phyloP scores from a whole-genome alignment of 2,797 vertebrate species.

The Helicolenus hilgendorfi region DNA sequence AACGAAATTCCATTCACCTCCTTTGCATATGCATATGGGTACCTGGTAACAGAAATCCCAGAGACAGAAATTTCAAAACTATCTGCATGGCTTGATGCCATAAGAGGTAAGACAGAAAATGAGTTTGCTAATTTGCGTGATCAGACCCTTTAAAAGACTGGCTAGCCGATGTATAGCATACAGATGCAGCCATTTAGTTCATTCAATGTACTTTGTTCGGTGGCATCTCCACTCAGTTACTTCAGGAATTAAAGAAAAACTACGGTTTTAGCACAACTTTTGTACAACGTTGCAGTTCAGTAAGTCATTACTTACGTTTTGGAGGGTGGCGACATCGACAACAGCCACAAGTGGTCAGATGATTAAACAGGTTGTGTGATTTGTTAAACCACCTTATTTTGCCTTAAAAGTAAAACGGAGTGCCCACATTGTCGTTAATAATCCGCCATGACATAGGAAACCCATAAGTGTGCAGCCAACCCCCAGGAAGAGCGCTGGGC shows the following conservation, averaged over 20 bases:
- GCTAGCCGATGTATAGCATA: background rate
- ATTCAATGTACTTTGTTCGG: background rate
- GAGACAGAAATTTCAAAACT: background rate
- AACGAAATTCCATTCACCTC: background rate
- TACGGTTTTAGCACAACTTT: background rate
- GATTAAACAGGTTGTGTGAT: background rate
- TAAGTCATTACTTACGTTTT: background rate
- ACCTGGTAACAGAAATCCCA: background rate
- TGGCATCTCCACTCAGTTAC: background rate
- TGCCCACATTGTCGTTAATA: background rate
- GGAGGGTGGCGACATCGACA: background rate
- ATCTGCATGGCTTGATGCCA: background rate
- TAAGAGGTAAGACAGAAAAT: background rate
- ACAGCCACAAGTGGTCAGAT: background rate
- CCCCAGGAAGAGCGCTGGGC: too few species aligned
- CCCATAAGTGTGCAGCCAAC: background rate
- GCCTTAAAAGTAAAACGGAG: background rate
- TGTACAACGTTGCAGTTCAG: background rate
- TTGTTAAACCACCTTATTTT: background rate
- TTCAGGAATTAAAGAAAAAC: background rate
- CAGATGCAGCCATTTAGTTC: slow-evolving; percentile 32
- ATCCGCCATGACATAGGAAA: background rate
- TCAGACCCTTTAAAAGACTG: background rate
- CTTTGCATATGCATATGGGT: background rate
- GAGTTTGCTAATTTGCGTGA: slow-evolving; percentile 9